A percentile compares a stretch with the other conserved stretches of the same genome.
phyloP scores from a whole-genome alignment of 2,113 vertebrate species.

The Stercorarius parasiticus region DNA sequence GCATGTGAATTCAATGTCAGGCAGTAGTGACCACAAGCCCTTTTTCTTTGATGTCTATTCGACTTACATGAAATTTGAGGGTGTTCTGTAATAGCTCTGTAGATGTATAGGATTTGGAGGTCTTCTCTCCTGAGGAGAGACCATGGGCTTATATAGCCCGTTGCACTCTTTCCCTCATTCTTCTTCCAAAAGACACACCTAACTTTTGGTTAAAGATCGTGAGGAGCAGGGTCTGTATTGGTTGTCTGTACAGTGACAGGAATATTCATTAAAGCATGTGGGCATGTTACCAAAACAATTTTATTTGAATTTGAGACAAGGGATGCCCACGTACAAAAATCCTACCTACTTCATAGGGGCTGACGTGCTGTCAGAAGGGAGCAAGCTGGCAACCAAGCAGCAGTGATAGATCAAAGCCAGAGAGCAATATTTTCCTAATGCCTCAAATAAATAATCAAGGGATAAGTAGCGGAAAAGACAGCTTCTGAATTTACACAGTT shows the following conservation, averaged over 20 bases:
- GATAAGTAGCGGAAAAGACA: background rate
- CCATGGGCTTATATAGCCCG: background rate
- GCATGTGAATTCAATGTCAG: background rate
- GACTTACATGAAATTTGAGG: background rate
- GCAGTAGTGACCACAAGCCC: background rate
- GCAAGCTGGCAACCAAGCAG: background rate
- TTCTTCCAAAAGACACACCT: background rate
- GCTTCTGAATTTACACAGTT: background rate
- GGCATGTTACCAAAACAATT: background rate
- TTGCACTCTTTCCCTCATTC: background rate
- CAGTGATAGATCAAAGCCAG: background rate
- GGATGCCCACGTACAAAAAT: background rate
- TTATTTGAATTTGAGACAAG: background rate
- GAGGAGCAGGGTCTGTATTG: background rate
- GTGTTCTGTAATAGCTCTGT: background rate
- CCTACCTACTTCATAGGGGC: background rate
- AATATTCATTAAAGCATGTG: background rate
- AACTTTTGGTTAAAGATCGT: background rate
- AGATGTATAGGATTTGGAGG: background rate
- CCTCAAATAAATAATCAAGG: background rate
- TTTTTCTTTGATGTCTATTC: background rate
- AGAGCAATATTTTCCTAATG: background rate
- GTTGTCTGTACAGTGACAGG: background rate
- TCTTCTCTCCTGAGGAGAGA: background rate
- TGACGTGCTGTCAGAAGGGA: background rate